Conservation (phyloP, 1,140 invertebrate genomes). For the Drosophila prosaltans region DNA sequence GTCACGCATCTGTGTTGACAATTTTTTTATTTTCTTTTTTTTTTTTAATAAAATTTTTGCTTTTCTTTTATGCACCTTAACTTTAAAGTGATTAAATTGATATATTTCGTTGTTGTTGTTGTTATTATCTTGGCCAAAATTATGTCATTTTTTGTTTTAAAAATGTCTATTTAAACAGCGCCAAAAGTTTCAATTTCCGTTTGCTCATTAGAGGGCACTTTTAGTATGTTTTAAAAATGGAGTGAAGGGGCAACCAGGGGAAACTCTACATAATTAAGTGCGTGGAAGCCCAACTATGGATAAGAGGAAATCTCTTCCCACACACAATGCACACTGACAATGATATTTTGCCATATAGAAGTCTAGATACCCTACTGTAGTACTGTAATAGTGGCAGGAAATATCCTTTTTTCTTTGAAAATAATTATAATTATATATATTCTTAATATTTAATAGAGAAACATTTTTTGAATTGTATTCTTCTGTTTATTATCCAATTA, state of each 20-base stretch:
- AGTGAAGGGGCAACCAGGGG: background rate
- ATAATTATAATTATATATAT: too few species aligned
- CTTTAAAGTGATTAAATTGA: conserved; percentile 33
- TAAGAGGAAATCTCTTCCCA: conserved; percentile 5
- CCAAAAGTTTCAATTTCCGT: conserved; percentile 68
- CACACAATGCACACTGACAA: background rate
- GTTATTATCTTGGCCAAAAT: conserved; percentile 40
- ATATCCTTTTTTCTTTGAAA: too few species aligned
- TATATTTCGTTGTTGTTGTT: background rate
- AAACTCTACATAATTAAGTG: conserved; percentile 57
- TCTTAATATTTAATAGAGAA: too few species aligned
- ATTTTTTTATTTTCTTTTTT: conserved; percentile 45
- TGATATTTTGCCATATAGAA: background rate
- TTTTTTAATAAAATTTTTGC: conserved; percentile 17
- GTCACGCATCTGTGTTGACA: conserved; percentile 64
- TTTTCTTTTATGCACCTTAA: conserved; percentile 39
- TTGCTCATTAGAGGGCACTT: conserved; percentile 57
- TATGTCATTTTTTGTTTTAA: conserved; percentile 51
- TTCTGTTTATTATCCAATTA: too few species aligned
- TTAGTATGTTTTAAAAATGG: too few species aligned
- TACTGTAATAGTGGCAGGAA: too few species aligned
- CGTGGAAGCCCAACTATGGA: conserved; percentile 30
- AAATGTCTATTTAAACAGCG: conserved; percentile 45
- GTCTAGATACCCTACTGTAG: background rate
- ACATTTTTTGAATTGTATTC: too few species aligned